These are phyloP conservation scores for Agrochola macilenta DNA, from an alignment of 2,888 invertebrate genomes.

Conservation along the genomic window DNA sequence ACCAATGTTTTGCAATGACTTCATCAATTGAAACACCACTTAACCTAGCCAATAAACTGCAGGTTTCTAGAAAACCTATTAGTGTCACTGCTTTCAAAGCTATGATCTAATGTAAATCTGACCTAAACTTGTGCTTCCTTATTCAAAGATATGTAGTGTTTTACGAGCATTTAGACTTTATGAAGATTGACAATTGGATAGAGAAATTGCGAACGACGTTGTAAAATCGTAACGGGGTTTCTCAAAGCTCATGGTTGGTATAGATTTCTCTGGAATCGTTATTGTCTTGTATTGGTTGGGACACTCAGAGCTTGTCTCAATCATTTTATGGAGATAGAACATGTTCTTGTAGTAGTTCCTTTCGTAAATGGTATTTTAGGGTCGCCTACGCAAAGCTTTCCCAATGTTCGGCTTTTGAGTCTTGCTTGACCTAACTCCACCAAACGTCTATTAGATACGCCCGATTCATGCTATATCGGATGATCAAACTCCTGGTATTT, in stretches of 20 bases:
- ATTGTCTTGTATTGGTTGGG: not conserved
- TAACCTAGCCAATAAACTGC: conserved; percentile 29
- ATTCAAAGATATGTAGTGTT: conserved; percentile 42
- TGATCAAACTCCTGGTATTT: conserved; percentile 34
- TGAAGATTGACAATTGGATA: conserved; percentile 57
- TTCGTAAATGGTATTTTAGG: conserved; percentile 1
- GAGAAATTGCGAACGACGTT: conserved; percentile 52
- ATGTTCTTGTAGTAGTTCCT: not conserved
- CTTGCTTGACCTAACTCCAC: conserved; percentile 4
- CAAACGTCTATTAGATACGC: conserved; percentile 13
- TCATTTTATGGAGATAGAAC: conserved; percentile 2
- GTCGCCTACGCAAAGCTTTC: conserved; percentile 35
- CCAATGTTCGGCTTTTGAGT: not conserved
- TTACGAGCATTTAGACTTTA: conserved; percentile 55
- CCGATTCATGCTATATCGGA: conserved; percentile 19
- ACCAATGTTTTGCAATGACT: conserved; percentile 26
- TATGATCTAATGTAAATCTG: conserved; percentile 45
- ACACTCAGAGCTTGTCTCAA: conserved; percentile 7
- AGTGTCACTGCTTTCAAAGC: conserved; percentile 41
- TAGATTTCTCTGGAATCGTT: conserved; percentile 31
- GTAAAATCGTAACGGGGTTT: conserved; percentile 50
- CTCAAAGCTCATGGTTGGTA: conserved; percentile 22
- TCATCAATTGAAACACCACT: conserved; percentile 26
- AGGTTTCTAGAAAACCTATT: conserved; percentile 48
- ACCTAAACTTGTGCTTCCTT: conserved; percentile 55